Conservation (phyloP, 2,888 invertebrate genomes). For the Strigamia maritima region DNA sequence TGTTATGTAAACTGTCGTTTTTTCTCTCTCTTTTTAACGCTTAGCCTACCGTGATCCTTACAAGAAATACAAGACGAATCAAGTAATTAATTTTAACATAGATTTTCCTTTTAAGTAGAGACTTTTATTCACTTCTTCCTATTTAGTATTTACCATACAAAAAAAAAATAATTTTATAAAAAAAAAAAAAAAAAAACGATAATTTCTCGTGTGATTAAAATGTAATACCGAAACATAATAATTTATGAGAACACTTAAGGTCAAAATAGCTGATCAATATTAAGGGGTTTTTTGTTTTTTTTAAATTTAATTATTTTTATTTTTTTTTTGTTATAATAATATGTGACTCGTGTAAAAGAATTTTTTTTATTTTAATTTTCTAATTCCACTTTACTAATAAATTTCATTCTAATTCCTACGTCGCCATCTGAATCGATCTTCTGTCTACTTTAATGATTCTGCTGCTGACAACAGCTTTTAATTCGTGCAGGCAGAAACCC, state of each 20-base stretch:
- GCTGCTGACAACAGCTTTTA: constrained; percentile 4
- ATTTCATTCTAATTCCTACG: neutral
- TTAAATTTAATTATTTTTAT: too few relatives aligned
- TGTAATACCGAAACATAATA: neutral
- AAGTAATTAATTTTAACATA: neutral
- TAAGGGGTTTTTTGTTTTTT: neutral
- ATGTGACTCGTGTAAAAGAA: too few relatives aligned
- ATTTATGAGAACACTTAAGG: neutral
- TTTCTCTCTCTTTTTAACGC: neutral
- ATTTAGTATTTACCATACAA: too few relatives aligned
- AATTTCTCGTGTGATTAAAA: neutral
- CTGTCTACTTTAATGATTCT: constrained; percentile 4
- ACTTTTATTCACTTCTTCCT: too few relatives aligned
- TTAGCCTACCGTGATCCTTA: neutral
- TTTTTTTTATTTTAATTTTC: neutral
- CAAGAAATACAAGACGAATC: neutral
- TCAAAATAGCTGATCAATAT: neutral
- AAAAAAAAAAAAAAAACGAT: too few relatives aligned
- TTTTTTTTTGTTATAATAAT: too few relatives aligned
- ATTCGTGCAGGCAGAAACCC: neutral
- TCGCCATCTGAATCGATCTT: neutral
- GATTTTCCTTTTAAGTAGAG: neutral
- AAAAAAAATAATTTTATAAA: too few relatives aligned
- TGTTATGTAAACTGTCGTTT: neutral
- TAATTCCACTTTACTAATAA: neutral